These are phyloP conservation scores for Dinothrombium tinctorium DNA, from an alignment of 1,140 invertebrate genomes.

Conservation along the genomic window DNA sequence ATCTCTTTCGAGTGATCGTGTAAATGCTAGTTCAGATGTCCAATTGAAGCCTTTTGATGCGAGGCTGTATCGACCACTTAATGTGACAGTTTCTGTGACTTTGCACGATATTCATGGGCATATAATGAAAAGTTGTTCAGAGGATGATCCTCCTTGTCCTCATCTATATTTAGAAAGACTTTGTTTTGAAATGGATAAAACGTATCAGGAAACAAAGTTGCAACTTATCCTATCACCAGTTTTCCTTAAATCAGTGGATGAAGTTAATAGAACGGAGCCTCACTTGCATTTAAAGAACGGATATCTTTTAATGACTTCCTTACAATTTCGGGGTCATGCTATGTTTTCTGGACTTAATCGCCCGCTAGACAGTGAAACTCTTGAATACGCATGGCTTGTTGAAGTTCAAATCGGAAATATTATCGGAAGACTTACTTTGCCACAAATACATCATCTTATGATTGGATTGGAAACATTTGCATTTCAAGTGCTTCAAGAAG, in stretches of 20 bases:
- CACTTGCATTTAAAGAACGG: slow-evolving; percentile 23
- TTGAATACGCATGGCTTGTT: slow-evolving; percentile 81
- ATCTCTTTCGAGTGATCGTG: neutral
- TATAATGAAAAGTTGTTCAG: slow-evolving; percentile 55
- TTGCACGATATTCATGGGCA: slow-evolving; percentile 87
- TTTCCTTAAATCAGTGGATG: slow-evolving; percentile 29
- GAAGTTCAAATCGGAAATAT: slow-evolving; percentile 33
- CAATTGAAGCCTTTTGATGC: slow-evolving; percentile 38
- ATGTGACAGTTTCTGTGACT: slow-evolving; percentile 75
- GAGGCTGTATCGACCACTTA: slow-evolving; percentile 56
- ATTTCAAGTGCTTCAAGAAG: slow-evolving; percentile 55
- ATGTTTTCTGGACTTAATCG: slow-evolving; percentile 86
- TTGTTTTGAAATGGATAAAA: slow-evolving; percentile 89
- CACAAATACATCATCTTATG: slow-evolving; percentile 52
- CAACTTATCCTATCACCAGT: slow-evolving; percentile 74
- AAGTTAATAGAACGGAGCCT: slow-evolving; percentile 17
- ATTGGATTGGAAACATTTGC: slow-evolving; percentile 69
- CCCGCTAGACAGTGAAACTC: slow-evolving; percentile 65
- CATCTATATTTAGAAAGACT: slow-evolving; percentile 67
- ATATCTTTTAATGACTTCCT: slow-evolving; percentile 23
- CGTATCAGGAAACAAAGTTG: slow-evolving; percentile 64
- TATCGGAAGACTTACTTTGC: slow-evolving; percentile 26
- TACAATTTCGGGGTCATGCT: slow-evolving; percentile 63
- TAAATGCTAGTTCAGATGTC: neutral
- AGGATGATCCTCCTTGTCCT: slow-evolving; percentile 47